Evolutionary conservation across 2,888 invertebrate species (phyloP).

Genomic region (Leptarthrus brevirostris): DNA sequence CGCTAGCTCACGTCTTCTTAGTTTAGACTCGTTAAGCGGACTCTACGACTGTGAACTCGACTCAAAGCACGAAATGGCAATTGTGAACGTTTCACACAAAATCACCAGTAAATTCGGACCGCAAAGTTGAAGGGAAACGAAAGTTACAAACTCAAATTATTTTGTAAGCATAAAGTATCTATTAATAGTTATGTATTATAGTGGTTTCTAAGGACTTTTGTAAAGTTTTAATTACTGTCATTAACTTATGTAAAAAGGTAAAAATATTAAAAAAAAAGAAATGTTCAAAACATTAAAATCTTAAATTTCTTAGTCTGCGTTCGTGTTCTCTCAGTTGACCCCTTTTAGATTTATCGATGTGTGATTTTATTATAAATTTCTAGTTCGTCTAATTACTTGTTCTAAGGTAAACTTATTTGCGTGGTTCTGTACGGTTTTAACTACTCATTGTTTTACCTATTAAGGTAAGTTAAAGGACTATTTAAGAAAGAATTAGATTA

Average conservation of each 20-base stretch:
- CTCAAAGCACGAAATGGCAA: slow-evolving; percentile 67
- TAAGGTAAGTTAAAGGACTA: slow-evolving; percentile 34
- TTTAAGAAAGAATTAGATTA: slow-evolving; percentile 6
- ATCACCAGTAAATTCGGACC: slow-evolving; percentile 67
- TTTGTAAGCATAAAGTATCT: slow-evolving; percentile 31
- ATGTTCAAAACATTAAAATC: slow-evolving; percentile 24
- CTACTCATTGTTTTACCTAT: slow-evolving; percentile 11
- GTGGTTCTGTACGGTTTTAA: slow-evolving; percentile 37
- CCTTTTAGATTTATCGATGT: slow-evolving; percentile 7
- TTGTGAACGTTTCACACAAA: slow-evolving; percentile 67
- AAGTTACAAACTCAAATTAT: slow-evolving; percentile 10
- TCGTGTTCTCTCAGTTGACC: background rate
- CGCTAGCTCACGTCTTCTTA: slow-evolving; percentile 84
- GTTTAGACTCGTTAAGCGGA: slow-evolving; percentile 83
- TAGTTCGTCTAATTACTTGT: background rate
- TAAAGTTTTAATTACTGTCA: slow-evolving; percentile 36
- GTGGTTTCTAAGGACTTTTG: slow-evolving; percentile 41
- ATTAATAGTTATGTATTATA: slow-evolving; percentile 38
- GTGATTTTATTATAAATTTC: slow-evolving; percentile 18
- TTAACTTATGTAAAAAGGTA: slow-evolving; percentile 38
- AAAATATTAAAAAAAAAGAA: slow-evolving; percentile 4
- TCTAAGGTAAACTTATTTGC: background rate
- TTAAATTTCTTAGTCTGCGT: background rate
- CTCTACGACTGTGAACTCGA: slow-evolving; percentile 77
- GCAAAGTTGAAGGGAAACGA: slow-evolving; percentile 56